Conservation (phyloP, 2,888 invertebrate genomes). For the Tolmerus cingulatus region DNA sequence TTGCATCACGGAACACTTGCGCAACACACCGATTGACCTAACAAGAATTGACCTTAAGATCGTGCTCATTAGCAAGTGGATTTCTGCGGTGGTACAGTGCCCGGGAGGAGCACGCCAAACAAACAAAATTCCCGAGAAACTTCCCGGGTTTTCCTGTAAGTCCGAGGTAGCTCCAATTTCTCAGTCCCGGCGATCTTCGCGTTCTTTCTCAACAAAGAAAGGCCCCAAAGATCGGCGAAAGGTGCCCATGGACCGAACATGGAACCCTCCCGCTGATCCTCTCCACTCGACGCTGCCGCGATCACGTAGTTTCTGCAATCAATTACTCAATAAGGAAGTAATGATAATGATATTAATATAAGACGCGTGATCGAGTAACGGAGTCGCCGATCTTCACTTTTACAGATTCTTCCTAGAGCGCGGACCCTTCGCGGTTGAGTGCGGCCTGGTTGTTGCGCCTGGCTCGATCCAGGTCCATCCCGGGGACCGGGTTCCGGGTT, state of each 20-base stretch:
- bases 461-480: constrained; percentile 25
- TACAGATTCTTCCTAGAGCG: constrained; percentile 32
- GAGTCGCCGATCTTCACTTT: constrained; percentile 46
- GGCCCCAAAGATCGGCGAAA: not conserved
- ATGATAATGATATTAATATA: constrained; percentile 52
- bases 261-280: not conserved
- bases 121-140: constrained; percentile 30
- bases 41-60: constrained; percentile 40
- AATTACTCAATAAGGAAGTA: constrained; percentile 54
- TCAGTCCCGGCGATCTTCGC: not conserved
- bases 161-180: not conserved
- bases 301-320: constrained; percentile 49
- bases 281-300: not conserved
- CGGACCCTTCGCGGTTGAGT: constrained; percentile 23
- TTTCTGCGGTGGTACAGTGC: not conserved
- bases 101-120: constrained; percentile 23
- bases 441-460: constrained; percentile 38
- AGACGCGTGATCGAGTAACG: constrained; percentile 51
- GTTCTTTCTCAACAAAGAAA: not conserved
- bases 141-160: not conserved
- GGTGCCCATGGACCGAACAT: constrained; percentile 1
- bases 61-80: constrained; percentile 44
- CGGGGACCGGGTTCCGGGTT: not conserved
- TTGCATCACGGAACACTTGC: constrained; percentile 20
- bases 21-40: constrained; percentile 22